Evolutionary conservation across 2,113 vertebrate species (phyloP).

Genomic region (Nothobranchius furzeri): DNA sequence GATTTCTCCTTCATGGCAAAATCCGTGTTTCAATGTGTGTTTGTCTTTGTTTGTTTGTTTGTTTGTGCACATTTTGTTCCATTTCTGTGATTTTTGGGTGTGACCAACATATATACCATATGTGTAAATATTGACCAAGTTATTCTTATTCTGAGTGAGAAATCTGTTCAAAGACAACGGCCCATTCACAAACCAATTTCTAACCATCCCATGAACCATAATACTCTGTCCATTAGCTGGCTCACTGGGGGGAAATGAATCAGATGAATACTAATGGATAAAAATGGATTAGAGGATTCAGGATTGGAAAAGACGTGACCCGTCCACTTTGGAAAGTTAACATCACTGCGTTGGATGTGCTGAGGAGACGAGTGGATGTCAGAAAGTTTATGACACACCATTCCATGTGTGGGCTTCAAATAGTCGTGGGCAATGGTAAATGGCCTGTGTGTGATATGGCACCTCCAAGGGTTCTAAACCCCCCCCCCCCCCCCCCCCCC

Average conservation of each 20-base stretch:
- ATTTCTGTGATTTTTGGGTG: conserved; percentile 24
- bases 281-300: conserved; percentile 21
- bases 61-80: conserved; percentile 3
- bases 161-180: conserved; percentile 64
- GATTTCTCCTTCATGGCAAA: background rate
- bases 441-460: too few relatives aligned
- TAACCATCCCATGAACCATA: conserved; percentile 63
- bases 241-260: conserved; percentile 31
- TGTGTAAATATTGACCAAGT: conserved; percentile 49
- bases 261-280: conserved; percentile 29
- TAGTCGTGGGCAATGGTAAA: too few relatives aligned
- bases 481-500: too few relatives aligned
- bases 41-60: conserved; percentile 3
- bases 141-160: conserved; percentile 43
- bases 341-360: conserved; percentile 43
- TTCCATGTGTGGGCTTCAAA: too few relatives aligned
- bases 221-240: conserved; percentile 46
- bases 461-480: too few relatives aligned
- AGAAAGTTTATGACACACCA: conserved; percentile 12
- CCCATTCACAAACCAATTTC: conserved; percentile 39
- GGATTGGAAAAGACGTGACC: conserved; percentile 39
- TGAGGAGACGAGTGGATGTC: conserved; percentile 69
- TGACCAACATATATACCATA: conserved; percentile 14
- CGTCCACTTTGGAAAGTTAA: conserved; percentile 48
- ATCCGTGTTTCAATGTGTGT: background rate